Base-by-base conservation (phyloP, 2,888 invertebrate species). In the Apodemia mormo region DNA sequence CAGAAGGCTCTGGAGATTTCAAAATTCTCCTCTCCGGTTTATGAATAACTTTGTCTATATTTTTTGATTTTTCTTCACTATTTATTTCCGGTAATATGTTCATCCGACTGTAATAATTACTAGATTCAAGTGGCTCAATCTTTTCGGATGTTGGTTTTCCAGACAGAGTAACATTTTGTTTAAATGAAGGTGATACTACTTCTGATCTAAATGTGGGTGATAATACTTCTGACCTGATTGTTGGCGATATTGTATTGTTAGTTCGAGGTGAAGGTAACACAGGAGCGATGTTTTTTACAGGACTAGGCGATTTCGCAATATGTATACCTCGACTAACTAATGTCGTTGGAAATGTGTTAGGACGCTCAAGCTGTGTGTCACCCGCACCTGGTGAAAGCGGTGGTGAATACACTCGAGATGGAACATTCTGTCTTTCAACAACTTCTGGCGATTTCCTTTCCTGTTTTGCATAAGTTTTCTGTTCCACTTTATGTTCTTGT, bases 371-470 rank as follows among this genome's bases (percentile, higher is more conserved):
- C 78, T 87, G 84, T 72, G 93, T 92, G 79, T 95, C 95, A 68
- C 95, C 95, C 66, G 95, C 95, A 77, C 95, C 95, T 6, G 93
- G 93, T 14, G 93, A 93, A 71, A 94, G 85, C 9, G 94, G 94
- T 58, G 94, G 94, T 73, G 94, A 94, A 77, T 90, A 93, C 67
- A 91, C 90, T 77, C 93, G 86, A 66, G 92, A 91, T 33, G 90
- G 90, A 70, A 91, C 85, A 71, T 86, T 85, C 81, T 85, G 88
- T 84, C 84, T 86, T 72, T 92, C 92, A 30, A 79, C 69, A 69
- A 77, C 81, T 72, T 92, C 92, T 66, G 90, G 89, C 45, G 90
- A 90, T 78, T 88, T 91, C 79, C 87, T 84, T 54, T 90, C 92
- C 77, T 83, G 84, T 79, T 85, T 84, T 80, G 85, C 81, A 74